Percentiles rank a stretch among this genome's conserved stretches.
These are phyloP conservation scores for Stichopus horrens DNA, from an alignment of 53 echinoderm and acorn worm genomes.

Conservation along the genomic window DNA sequence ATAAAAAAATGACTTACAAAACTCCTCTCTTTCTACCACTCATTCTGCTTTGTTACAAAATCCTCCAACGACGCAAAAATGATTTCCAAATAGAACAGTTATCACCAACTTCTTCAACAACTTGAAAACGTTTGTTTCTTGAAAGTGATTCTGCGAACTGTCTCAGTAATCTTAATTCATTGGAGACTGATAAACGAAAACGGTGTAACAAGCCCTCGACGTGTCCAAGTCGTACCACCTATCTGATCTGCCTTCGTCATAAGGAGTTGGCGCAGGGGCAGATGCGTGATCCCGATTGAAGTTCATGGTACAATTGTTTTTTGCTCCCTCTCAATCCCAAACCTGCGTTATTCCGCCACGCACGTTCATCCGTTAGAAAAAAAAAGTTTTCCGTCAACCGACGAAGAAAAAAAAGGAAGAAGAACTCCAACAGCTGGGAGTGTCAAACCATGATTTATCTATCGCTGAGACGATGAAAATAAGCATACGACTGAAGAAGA, in stretches of 20 bases:
- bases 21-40: slow-evolving; percentile 36
- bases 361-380: background rate
- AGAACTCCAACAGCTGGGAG: slow-evolving; percentile 1
- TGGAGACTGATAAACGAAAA: background rate
- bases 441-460: slow-evolving; percentile 39
- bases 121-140: background rate
- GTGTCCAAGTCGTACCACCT: background rate
- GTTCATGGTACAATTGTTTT: slow-evolving; percentile 28
- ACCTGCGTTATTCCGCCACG: background rate
- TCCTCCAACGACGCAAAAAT: background rate
- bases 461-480: background rate
- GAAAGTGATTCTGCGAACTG: background rate
- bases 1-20: slow-evolving; percentile 12
- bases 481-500: background rate
- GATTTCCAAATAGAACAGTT: background rate
- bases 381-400: background rate
- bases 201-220: background rate
- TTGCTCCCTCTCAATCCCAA: slow-evolving; percentile 11
- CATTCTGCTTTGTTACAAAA: background rate
- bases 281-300: background rate
- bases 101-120: background rate
- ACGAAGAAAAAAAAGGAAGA: background rate
- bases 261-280: background rate
- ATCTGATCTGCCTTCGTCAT: background rate
- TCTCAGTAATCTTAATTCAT: background rate